Evolutionary conservation across 2,113 vertebrate species (phyloP).

Genomic region (Glaucidium brasilianum): DNA sequence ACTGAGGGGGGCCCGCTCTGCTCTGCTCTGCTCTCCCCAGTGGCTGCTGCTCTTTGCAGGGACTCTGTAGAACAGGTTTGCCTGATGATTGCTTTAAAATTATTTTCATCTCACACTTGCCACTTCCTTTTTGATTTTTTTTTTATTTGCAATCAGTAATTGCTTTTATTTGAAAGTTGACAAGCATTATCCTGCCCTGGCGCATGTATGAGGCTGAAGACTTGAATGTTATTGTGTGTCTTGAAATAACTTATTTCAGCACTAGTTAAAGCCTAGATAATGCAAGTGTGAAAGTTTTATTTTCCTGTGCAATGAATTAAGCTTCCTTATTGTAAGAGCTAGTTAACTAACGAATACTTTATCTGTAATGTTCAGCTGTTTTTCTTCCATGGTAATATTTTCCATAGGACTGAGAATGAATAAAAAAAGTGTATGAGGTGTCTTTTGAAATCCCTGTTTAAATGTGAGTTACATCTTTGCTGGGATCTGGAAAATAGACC

Average conservation of each 20-base stretch:
- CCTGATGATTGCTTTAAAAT: background rate
- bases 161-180: slow-evolving; percentile 55
- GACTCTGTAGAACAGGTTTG: background rate
- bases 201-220: background rate
- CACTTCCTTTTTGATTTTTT: background rate
- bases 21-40: background rate
- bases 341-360: slow-evolving; percentile 49
- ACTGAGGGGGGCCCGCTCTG: fast-evolving
- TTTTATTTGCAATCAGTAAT: background rate
- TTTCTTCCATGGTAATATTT: background rate
- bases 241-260: slow-evolving; percentile 43
- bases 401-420: slow-evolving; percentile 17
- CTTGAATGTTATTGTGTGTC: slow-evolving; percentile 28
- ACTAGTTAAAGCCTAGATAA: slow-evolving; percentile 11
- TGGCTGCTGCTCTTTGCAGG: background rate
- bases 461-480: slow-evolving; percentile 42
- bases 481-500: slow-evolving; percentile 49
- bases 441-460: slow-evolving; percentile 35
- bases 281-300: slow-evolving; percentile 26
- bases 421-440: background rate
- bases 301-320: slow-evolving; percentile 46
- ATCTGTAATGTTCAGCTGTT: slow-evolving; percentile 44
- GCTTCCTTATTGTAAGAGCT: slow-evolving; percentile 38
- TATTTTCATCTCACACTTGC: background rate
- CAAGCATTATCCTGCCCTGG: slow-evolving; percentile 25